Conservation (phyloP, 2,113 vertebrate species). For the Cyanoderma ruficeps region DNA sequence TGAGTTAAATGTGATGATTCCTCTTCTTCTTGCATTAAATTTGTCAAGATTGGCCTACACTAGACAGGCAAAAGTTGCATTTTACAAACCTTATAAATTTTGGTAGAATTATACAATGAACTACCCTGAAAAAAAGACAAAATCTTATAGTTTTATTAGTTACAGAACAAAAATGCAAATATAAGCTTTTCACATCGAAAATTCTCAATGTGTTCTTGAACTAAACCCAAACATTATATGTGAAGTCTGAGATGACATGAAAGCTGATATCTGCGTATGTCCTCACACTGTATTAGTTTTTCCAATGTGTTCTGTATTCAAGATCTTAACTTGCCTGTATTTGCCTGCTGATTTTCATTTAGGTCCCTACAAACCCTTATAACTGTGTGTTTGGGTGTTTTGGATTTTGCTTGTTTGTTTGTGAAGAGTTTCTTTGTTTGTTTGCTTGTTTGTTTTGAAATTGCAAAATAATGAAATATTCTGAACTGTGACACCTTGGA, state of each 20-base stretch:
- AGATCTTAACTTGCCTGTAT: neutral
- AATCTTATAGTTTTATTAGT: neutral
- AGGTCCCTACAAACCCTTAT: neutral
- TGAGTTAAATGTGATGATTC: neutral
- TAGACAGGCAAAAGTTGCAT: neutral
- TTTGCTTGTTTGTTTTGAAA: too few relatives aligned
- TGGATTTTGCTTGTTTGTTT: neutral
- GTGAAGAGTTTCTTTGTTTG: neutral
- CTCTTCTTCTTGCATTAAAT: neutral
- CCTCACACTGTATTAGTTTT: neutral
- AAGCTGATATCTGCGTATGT: neutral
- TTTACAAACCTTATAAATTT: neutral
- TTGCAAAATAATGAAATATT: neutral
- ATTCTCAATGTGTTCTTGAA: neutral
- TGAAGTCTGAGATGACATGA: neutral
- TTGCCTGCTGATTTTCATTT: neutral
- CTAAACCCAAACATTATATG: neutral
- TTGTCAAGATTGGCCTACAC: neutral
- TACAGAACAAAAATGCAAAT: neutral
- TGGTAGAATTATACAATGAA: neutral
- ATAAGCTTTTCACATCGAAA: neutral
- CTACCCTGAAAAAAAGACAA: neutral
- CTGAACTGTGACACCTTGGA: neutral
- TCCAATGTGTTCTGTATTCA: neutral
- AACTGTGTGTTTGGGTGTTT: neutral